Evolutionary conservation across 2,888 invertebrate species (phyloP).

Genomic region (Hyposoter didymator): DNA sequence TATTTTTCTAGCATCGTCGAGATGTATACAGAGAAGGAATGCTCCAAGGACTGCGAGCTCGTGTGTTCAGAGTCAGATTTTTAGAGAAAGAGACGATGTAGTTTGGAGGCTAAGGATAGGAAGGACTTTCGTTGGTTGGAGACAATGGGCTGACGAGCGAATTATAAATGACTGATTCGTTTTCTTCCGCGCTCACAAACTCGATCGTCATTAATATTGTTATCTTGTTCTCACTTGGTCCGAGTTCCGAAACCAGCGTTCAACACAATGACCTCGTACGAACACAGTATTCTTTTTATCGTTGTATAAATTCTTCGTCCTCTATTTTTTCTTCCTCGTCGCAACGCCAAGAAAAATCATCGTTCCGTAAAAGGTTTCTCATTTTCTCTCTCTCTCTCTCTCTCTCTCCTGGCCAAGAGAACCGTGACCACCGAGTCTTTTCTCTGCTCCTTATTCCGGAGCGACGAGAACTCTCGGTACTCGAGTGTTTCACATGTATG

Average conservation of each 20-base stretch:
- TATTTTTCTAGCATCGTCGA: constrained; percentile 32
- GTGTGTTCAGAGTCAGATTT: constrained; percentile 1
- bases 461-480: constrained; percentile 8
- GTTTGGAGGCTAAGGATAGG: constrained; percentile 16
- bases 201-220: constrained; percentile 32
- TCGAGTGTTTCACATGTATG: constrained; percentile 32
- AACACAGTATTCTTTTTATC: constrained; percentile 18
- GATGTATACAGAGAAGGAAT: background rate
- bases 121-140: background rate
- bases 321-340: constrained; percentile 38
- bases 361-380: constrained; percentile 47
- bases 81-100: constrained; percentile 15
- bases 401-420: constrained; percentile 6
- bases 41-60: background rate
- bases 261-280: background rate
- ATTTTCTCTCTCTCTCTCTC: constrained; percentile 10
- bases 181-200: background rate
- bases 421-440: constrained; percentile 49
- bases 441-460: constrained; percentile 1
- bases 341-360: constrained; percentile 43
- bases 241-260: background rate
- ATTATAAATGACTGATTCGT: background rate
- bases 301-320: constrained; percentile 16
- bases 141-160: constrained; percentile 10
- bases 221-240: constrained; percentile 9